phyloP scores from a whole-genome alignment of 2,888 invertebrate genomes.

The Cryptosula pallasiana region DNA sequence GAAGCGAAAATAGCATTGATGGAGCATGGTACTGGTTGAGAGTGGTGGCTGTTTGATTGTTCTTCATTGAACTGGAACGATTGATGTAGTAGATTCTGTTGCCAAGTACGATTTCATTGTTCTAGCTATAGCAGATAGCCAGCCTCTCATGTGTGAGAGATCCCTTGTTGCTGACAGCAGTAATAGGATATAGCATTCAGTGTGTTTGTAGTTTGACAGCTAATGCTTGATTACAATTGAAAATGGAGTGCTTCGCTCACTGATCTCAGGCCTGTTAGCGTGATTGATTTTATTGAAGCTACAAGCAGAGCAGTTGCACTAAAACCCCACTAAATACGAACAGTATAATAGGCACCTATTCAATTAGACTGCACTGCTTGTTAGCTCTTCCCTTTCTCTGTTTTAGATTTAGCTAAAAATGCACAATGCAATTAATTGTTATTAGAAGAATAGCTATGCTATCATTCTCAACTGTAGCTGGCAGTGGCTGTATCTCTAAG shows the following conservation, averaged over 20 bases:
- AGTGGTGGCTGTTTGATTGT: neutral
- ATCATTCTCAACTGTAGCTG: neutral
- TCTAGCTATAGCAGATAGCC: neutral
- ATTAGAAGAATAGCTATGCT: neutral
- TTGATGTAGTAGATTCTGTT: neutral
- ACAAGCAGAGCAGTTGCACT: neutral
- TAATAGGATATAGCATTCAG: neutral
- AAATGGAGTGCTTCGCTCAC: too few relatives aligned
- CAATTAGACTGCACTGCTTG: neutral
- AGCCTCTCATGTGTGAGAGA: neutral
- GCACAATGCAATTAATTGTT: constrained; percentile 19
- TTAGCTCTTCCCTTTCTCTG: neutral
- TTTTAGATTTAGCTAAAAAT: constrained; percentile 11
- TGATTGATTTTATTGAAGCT: neutral
- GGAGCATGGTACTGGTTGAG: too few relatives aligned
- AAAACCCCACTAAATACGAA: neutral
- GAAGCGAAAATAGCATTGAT: too few relatives aligned
- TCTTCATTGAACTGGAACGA: neutral
- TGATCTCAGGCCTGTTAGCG: neutral
- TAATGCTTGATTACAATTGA: neutral
- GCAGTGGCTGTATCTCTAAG: neutral
- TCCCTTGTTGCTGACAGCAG: neutral
- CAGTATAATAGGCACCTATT: constrained; percentile 4
- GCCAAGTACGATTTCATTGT: neutral
- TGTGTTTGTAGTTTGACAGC: too few relatives aligned